Percentiles rank a stretch among this genome's conserved stretches.
phyloP scores from a whole-genome alignment of 2,113 vertebrate genomes.

The Phoenicopterus ruber region DNA sequence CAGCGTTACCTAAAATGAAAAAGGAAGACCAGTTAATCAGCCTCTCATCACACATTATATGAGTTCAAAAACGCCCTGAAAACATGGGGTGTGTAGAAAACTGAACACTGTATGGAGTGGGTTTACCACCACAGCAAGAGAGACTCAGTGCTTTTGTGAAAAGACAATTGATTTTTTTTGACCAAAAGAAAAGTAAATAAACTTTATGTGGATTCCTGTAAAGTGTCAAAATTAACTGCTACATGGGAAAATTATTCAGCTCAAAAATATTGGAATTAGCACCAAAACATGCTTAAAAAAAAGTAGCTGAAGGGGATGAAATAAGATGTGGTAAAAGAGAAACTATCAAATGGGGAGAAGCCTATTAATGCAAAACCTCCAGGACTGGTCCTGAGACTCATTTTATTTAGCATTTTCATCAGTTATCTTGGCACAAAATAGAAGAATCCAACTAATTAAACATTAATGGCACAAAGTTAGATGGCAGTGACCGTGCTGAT shows the following conservation, averaged over 20 bases:
- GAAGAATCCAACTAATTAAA: slow-evolving; percentile 30
- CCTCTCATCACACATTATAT: neutral
- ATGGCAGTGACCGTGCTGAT: neutral
- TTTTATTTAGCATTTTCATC: slow-evolving; percentile 8
- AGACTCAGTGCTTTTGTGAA: neutral
- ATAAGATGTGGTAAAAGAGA: neutral
- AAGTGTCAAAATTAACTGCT: neutral
- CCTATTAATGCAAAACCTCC: neutral
- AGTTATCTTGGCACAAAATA: neutral
- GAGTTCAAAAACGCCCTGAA: neutral
- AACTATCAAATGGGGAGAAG: neutral
- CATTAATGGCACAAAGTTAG: neutral
- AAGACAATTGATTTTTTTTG: neutral
- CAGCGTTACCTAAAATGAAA: neutral
- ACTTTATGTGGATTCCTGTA: neutral
- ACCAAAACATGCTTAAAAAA: neutral
- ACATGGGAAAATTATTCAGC: neutral
- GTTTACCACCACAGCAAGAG: neutral
- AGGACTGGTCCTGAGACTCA: neutral
- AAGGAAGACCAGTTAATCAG: neutral
- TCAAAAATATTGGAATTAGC: neutral
- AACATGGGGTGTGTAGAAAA: neutral
- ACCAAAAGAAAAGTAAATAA: neutral
- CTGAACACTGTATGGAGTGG: neutral
- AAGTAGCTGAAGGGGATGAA: neutral